Evolutionary conservation across 2,113 vertebrate species (phyloP), one percentile per base, ranked within the genome.

Genomic region (Poeciliopsis prolifica): DNA sequence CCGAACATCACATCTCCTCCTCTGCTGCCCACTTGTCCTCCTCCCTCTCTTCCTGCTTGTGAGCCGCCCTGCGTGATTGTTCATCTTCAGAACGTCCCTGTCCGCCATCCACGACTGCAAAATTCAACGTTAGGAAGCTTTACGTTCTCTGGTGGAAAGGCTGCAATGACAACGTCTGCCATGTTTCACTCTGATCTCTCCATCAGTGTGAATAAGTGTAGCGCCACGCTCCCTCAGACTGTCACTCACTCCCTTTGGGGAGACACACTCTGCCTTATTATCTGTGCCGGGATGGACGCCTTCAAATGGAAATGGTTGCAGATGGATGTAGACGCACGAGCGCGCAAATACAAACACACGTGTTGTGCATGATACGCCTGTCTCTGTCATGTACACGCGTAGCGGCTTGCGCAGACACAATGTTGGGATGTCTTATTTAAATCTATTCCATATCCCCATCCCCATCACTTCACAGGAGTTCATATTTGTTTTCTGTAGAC

Each of bases 161-260:
- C 88, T 90, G 80, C 88, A 82, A 83, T 86, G 89, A 91, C 91
- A 93, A 92, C 75, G 80, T 87, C 89, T 91, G 91, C 84, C 87
- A 87, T 93, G 92, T 92, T 92, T 92, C 75, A 86, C 93, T 92
- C 87, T 93, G 90, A 94, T 94, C 92, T 94, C 88, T 89, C 91
- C 88, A 93, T 93, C 93, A 91, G 86, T 87, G 88, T 85, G 89
- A 94, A 93, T 90, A 87, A 91, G 90, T 75, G 83, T 87, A 86
- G 78, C 61, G 75, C 83, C 73, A 68, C 48, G 73, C 85, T 89
- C 78, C 75, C 83, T 87, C 88, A 82, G 81, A 88, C 93, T 94
- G 93, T 93, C 94, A 92, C 90, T 94, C 92, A 91, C 78, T 89
- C 81, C 51, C 88, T 90, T 84, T 85, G 77, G 85, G 87, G 87